Evolutionary conservation across 2,888 invertebrate genomes (phyloP).

Genomic region (Nebria brevicollis): DNA sequence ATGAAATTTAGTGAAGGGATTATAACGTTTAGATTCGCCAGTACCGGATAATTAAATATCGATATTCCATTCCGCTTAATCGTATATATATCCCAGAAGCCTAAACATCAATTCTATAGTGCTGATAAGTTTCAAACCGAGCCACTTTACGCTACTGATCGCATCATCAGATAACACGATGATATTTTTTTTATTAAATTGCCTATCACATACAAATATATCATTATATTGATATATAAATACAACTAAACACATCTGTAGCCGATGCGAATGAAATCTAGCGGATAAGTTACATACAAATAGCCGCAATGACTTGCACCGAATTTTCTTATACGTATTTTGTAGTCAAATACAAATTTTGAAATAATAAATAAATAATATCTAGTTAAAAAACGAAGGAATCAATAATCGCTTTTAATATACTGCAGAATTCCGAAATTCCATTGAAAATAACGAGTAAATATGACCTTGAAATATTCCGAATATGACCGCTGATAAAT

Average conservation of each 20-base stretch:
- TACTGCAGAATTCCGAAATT: no score
- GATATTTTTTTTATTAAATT: background rate
- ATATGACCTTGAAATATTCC: no score
- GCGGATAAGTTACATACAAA: no score
- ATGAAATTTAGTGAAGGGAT: background rate
- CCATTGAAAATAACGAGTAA: no score
- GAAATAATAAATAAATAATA: no score
- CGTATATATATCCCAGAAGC: background rate
- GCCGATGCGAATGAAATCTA: no score
- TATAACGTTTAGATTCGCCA: background rate
- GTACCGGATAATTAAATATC: background rate
- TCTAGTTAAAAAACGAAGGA: no score
- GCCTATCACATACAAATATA: background rate
- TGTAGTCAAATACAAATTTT: no score
- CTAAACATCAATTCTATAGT: background rate
- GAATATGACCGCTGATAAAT: no score
- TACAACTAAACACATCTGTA: background rate
- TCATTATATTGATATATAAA: background rate
- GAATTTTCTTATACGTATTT: no score
- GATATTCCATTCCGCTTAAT: background rate
- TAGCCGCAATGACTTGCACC: no score
- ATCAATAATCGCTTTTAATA: no score
- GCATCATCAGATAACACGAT: background rate
- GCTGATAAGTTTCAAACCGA: background rate
- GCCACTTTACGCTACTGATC: background rate